Evolutionary conservation across 2,888 invertebrate species (phyloP).

Genomic region (Scaptomyza reducta): DNA sequence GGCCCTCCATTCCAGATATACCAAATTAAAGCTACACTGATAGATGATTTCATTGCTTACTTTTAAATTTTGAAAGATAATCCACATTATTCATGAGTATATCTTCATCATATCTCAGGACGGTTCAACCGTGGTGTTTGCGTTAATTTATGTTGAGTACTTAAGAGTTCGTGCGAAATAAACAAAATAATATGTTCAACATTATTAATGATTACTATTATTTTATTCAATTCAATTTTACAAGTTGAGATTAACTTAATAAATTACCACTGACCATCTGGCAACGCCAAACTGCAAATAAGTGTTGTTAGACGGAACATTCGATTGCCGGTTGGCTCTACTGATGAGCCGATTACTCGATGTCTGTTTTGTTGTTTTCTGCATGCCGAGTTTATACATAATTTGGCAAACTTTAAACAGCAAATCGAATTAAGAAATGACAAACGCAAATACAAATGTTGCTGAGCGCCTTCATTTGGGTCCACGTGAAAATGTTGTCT

Average conservation of each 20-base stretch:
- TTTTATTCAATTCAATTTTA: neutral
- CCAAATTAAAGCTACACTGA: no score
- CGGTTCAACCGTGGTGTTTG: no score
- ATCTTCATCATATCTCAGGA: no score
- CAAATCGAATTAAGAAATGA: slow-evolving; percentile 83
- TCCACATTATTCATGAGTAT: no score
- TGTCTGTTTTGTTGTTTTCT: slow-evolving; percentile 19
- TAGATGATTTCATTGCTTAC: no score
- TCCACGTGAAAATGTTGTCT: slow-evolving; percentile 89
- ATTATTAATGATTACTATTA: no score
- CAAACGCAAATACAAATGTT: slow-evolving; percentile 86
- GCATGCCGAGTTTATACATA: slow-evolving; percentile 11
- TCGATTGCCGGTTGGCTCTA: slow-evolving; percentile 6
- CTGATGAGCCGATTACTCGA: slow-evolving; percentile 27
- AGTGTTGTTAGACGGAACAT: slow-evolving; percentile 8
- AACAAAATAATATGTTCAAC: no score
- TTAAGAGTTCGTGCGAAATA: no score
- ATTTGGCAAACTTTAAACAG: slow-evolving; percentile 20
- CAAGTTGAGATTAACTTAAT: no score
- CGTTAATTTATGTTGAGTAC: no score
- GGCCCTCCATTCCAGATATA: no score
- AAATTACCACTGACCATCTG: neutral
- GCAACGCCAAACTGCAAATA: neutral
- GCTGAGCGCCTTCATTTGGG: slow-evolving; percentile 86
- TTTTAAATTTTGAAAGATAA: no score